Evolutionary conservation across 1,140 invertebrate species (phyloP).

Genomic region (Dreissena polymorpha): DNA sequence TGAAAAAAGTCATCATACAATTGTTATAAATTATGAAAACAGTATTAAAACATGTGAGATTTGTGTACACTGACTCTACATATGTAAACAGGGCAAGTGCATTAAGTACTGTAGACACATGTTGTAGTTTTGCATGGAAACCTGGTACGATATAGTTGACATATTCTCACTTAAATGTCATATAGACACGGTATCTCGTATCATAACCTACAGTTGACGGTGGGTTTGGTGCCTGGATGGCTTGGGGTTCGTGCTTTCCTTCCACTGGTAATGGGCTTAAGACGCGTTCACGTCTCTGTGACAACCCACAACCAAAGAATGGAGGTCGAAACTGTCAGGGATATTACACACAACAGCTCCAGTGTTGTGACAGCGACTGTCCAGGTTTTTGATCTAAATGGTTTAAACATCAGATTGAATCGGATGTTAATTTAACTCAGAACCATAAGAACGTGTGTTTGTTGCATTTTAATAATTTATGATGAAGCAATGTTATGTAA

Average conservation of each 20-base stretch:
- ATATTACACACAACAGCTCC: no score
- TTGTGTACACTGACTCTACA: not conserved
- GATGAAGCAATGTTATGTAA: no score
- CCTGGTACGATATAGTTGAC: not conserved
- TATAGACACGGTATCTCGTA: not conserved
- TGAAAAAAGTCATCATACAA: no score
- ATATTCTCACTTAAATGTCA: not conserved
- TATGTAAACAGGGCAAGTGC: not conserved
- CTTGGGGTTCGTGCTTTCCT: not conserved
- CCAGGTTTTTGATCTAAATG: no score
- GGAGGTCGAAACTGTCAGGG: not conserved
- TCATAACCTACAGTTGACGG: not conserved
- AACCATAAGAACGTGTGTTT: no score
- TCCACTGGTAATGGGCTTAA: not conserved
- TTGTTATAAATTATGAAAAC: not conserved
- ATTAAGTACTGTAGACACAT: not conserved
- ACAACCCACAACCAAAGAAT: slow-evolving; percentile 12
- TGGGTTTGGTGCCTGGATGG: not conserved
- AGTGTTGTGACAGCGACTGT: no score
- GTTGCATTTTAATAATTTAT: no score
- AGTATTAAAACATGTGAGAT: no score
- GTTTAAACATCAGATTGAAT: no score
- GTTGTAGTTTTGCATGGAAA: not conserved
- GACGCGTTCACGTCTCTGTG: not conserved
- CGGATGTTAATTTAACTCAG: no score